Evolutionary conservation across 2,888 invertebrate genomes (phyloP), one percentile per base, ranked within the genome.

Genomic region (Oscheius sp.): DNA sequence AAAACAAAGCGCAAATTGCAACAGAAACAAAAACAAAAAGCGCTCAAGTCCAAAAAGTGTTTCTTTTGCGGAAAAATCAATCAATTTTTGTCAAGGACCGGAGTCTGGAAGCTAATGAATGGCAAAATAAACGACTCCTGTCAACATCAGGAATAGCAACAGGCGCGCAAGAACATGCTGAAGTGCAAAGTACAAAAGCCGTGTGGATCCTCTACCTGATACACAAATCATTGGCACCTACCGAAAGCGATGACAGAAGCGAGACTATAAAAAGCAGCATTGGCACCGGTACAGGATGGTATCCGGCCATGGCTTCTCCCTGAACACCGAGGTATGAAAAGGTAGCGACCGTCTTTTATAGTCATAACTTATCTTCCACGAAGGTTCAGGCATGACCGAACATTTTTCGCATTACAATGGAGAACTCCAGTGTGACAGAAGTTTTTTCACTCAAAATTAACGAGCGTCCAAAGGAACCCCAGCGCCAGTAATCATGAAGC

Each of bases 151-250:
- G 49, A 13, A 58, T 58, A 27, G 29, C 16, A 61, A 61, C 61
- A 61, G 61, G 41, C 61, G 61, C 43, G 61, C 61, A 43, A 43
- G 18, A 7, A 23, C 41, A 29, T 58, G 35, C n/a, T n/a, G n/a
- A n/a, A 16, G 61, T 18, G 41, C 61, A 61, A 61, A 61, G 61
- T 61, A 61, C 61, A 61, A 25, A 43, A 61, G 21, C 16, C 61
- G 45, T 12, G 5, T 43, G 23, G 43, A 61, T 35, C 35, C 35
- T n/a, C 35, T 35, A 3, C 9, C 35, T 35, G 35, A 9, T 35
- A 35, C 35, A 35, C 3, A 35, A 35, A 35, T 35, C 35, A 35
- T 35, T 9, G 9, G 35, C 35, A 35, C 35, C 9, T 35, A 35
- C 35, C 35, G 35, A 35, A 35, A 35, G 35, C 35, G 35, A 49